Evolutionary conservation across 2,797 vertebrate genomes (phyloP).

Genomic region (Lagorchestes hirsutus): DNA sequence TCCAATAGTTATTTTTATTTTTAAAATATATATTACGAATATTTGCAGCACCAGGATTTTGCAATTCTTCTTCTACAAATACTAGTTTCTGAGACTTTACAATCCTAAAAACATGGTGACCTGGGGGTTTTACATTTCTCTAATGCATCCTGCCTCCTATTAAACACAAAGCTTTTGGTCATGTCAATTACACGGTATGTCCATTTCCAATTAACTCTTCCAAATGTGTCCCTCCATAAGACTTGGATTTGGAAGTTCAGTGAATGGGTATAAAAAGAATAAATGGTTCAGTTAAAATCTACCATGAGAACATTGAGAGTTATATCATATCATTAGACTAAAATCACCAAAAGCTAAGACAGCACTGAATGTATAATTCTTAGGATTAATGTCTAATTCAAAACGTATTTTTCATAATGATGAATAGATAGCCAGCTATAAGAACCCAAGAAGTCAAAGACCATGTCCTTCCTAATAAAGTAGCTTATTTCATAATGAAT

Average conservation of each 20-base stretch:
- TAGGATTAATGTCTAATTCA: conserved; percentile 83
- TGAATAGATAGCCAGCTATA: conserved; percentile 67
- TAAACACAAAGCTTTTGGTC: conserved; percentile 48
- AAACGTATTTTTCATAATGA: conserved; percentile 77
- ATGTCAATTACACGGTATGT: conserved; percentile 57
- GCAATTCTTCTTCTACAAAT: conserved; percentile 69
- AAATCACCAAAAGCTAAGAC: conserved; percentile 77
- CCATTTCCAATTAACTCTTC: conserved; percentile 68
- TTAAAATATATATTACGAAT: neutral
- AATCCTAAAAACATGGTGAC: conserved; percentile 56
- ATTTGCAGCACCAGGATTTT: conserved; percentile 48
- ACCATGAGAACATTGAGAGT: conserved; percentile 67
- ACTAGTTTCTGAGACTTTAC: conserved; percentile 64
- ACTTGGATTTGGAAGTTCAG: conserved; percentile 70
- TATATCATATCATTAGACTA: conserved; percentile 64
- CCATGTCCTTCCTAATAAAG: conserved; percentile 75
- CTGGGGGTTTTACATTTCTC: conserved; percentile 36
- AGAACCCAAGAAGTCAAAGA: conserved; percentile 65
- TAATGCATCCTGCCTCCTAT: conserved; percentile 6
- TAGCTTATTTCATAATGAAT: conserved; percentile 76
- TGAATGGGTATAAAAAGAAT: conserved; percentile 64
- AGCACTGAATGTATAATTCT: conserved; percentile 79
- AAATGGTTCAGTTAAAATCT: conserved; percentile 78
- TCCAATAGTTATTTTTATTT: conserved; percentile 19
- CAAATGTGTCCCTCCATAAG: conserved; percentile 71